These are phyloP conservation scores for Eurypyga helias DNA, from an alignment of 2,113 vertebrate species.

Conservation along the genomic window DNA sequence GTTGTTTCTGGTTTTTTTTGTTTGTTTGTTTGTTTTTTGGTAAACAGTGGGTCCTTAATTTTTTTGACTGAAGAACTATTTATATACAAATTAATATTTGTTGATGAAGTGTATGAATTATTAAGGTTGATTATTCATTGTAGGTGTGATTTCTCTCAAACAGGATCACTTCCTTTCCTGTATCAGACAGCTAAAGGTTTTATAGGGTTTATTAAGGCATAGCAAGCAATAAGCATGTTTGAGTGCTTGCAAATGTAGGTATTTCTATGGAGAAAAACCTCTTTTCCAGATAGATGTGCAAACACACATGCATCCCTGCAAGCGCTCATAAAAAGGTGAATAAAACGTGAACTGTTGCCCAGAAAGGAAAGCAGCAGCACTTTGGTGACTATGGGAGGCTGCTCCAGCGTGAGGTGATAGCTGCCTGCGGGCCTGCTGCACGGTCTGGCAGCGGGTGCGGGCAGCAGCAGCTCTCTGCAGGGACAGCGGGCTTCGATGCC, in stretches of 20 bases:
- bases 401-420: rapidly evolving
- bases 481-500: not conserved
- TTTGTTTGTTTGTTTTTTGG: not conserved
- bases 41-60: not conserved
- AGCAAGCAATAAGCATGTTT: no score
- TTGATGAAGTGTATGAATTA: not conserved
- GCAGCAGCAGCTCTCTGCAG: not conserved
- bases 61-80: not conserved
- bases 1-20: no score
- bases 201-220: not conserved
- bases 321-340: not conserved
- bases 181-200: not conserved
- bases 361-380: not conserved
- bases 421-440: not conserved
- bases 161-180: not conserved
- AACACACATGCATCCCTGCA: not conserved
- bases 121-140: not conserved
- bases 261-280: not conserved
- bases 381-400: rapidly evolving
- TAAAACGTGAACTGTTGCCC: not conserved
- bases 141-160: not conserved
- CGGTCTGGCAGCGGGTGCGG: rapidly evolving
- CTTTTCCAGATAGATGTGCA: not conserved
- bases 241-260: not conserved
- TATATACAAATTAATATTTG: not conserved